Conservation (phyloP, 2,888 invertebrate species). For the Amblyjoppa proteus region DNA sequence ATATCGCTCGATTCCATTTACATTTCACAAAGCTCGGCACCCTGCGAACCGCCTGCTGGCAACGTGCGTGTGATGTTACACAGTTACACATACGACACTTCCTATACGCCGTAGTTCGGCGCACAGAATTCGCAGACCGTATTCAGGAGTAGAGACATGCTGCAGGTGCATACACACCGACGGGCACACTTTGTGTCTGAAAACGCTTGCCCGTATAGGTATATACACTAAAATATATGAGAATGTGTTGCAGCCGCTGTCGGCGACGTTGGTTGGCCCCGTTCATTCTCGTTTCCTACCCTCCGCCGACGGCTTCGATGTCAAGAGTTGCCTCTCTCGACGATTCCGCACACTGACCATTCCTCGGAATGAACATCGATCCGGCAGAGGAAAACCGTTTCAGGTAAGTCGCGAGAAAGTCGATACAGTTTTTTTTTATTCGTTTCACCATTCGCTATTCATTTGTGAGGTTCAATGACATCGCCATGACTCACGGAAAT, state of each 20-base stretch:
- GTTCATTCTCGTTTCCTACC: conserved; percentile 32
- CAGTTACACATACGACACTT: conserved; percentile 21
- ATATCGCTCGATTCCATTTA: conserved; percentile 55
- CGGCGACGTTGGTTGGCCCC: conserved; percentile 21
- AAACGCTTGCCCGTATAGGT: not conserved
- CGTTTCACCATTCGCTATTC: not conserved
- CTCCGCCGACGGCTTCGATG: conserved; percentile 22
- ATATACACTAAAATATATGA: conserved; percentile 32
- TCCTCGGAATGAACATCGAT: conserved; percentile 16
- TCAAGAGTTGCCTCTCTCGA: conserved; percentile 13
- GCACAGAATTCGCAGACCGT: conserved; percentile 39
- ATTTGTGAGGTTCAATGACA: conserved; percentile 1
- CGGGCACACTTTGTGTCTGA: not conserved
- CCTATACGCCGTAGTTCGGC: conserved; percentile 20
- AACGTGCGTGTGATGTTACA: conserved; percentile 27
- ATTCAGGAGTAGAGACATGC: conserved; percentile 20
- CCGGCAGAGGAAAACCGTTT: not conserved
- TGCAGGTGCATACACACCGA: conserved; percentile 19
- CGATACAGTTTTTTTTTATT: conserved; percentile 6
- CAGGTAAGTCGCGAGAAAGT: not conserved
- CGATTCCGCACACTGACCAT: conserved; percentile 2
- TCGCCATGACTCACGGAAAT: not conserved
- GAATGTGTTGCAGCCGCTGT: conserved; percentile 32
- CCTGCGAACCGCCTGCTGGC: conserved; percentile 34
- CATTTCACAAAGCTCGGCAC: conserved; percentile 31